Evolutionary conservation across 2,797 vertebrate genomes (phyloP).

Genomic region (Avahi laniger): DNA sequence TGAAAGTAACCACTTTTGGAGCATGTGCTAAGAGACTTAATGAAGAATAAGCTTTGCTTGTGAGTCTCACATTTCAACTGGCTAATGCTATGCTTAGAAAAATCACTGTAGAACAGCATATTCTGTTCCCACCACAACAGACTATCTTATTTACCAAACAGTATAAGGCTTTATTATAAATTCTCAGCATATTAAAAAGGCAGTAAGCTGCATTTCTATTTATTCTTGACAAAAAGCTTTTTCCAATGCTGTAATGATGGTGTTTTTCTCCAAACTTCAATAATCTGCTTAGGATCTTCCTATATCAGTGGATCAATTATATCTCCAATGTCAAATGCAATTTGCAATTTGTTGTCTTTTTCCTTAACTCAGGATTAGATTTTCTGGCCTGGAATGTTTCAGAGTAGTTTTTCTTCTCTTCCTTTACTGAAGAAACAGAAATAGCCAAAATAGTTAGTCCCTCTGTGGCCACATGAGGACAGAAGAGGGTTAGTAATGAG

Average conservation of each 20-base stretch:
- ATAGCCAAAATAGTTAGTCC: neutral
- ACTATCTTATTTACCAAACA: neutral
- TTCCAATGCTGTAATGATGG: neutral
- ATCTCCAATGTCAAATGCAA: neutral
- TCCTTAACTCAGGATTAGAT: neutral
- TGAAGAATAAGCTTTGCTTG: neutral
- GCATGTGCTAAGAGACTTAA: slow-evolving; percentile 4
- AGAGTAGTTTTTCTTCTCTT: slow-evolving; percentile 31
- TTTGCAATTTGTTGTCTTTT: slow-evolving; percentile 38
- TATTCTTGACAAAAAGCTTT: slow-evolving; percentile 25
- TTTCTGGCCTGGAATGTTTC: slow-evolving; percentile 30
- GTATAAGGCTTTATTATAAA: neutral
- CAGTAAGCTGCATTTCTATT: neutral
- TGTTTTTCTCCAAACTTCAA: neutral
- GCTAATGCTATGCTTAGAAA: neutral
- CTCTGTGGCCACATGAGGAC: slow-evolving; percentile 43
- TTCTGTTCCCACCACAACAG: slow-evolving; percentile 1
- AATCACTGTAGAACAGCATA: slow-evolving; percentile 19
- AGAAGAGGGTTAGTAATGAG: slow-evolving; percentile 36
- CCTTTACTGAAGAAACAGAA: slow-evolving; percentile 24
- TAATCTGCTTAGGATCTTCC: neutral
- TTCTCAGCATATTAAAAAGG: slow-evolving; percentile 9
- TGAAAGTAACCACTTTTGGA: slow-evolving; percentile 41
- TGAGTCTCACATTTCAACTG: slow-evolving; percentile 36
- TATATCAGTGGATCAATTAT: neutral